Evolutionary conservation across 1,140 invertebrate genomes (phyloP).

Genomic region (Brachionus rotundiformis): DNA sequence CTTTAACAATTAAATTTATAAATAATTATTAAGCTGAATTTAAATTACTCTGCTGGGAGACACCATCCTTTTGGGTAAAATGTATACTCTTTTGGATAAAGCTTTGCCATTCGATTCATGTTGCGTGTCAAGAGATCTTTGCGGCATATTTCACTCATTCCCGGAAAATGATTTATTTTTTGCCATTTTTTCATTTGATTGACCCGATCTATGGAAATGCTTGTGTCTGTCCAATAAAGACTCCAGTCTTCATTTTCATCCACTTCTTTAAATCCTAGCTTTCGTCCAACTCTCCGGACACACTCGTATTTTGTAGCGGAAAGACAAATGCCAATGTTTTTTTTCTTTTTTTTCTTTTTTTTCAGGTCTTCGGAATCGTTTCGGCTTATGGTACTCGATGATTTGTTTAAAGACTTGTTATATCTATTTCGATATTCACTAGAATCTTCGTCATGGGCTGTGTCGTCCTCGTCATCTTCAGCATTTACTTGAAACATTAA

Average conservation of each 20-base stretch:
- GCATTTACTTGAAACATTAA: constrained; percentile 32
- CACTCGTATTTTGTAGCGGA: constrained; percentile 48
- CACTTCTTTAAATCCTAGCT: constrained; percentile 77
- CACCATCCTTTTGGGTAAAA: constrained; percentile 92
- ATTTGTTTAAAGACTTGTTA: not conserved
- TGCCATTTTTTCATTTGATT: constrained; percentile 84
- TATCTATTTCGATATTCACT: not conserved
- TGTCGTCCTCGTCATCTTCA: constrained; percentile 41
- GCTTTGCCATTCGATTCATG: constrained; percentile 79
- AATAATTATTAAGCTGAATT: constrained; percentile 5
- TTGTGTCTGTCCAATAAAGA: constrained; percentile 82
- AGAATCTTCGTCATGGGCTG: constrained; percentile 42
- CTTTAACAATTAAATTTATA: constrained; percentile 52
- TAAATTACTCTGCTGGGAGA: constrained; percentile 77
- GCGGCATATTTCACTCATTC: constrained; percentile 83
- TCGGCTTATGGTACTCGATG: constrained; percentile 12
- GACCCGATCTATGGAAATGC: constrained; percentile 76
- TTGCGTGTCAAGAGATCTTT: constrained; percentile 82
- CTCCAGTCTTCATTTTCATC: constrained; percentile 80
- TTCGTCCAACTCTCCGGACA: constrained; percentile 68
- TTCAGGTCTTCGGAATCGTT: constrained; percentile 11
- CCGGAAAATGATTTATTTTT: constrained; percentile 87
- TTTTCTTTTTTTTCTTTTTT: constrained; percentile 52
- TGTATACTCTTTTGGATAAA: constrained; percentile 83
- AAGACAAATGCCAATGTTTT: constrained; percentile 48